Evolutionary conservation across 2,888 invertebrate genomes (phyloP).

Genomic region (Bellardia bayeri): DNA sequence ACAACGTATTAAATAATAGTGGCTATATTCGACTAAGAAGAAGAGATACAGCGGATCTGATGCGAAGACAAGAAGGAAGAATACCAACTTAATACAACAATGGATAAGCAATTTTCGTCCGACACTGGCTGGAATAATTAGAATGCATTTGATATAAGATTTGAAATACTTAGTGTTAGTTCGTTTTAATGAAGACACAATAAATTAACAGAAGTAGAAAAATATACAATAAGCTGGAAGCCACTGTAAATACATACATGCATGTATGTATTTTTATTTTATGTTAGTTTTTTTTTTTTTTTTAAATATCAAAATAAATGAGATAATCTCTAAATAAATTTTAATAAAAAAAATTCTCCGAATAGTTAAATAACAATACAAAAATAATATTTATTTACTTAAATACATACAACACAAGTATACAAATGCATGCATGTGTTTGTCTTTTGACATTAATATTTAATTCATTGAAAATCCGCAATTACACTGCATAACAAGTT

Average conservation of each 20-base stretch:
- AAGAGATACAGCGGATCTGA: no score
- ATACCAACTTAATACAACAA: no score
- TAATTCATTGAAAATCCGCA: slow-evolving; percentile 26
- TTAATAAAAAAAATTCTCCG: slow-evolving; percentile 6
- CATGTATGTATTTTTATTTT: slow-evolving; percentile 65
- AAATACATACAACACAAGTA: background rate
- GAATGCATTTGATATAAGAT: no score
- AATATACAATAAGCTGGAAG: no score
- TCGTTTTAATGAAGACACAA: no score
- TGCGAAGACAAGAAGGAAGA: no score
- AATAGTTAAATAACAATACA: background rate
- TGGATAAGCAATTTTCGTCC: no score
- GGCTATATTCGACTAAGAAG: no score
- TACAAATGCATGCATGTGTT: slow-evolving; percentile 21
- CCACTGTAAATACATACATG: slow-evolving; percentile 75
- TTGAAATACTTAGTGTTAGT: no score
- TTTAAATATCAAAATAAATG: slow-evolving; percentile 68
- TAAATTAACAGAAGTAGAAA: no score
- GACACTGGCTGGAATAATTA: no score
- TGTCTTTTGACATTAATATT: background rate
- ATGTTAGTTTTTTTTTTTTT: background rate
- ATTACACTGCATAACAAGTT: slow-evolving; percentile 31
- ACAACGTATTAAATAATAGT: no score
- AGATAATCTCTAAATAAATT: slow-evolving; percentile 79
- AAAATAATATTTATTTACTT: slow-evolving; percentile 30